Evolutionary conservation across 2,888 invertebrate genomes (phyloP), one percentile per base, ranked within the genome.

Genomic region (Cephus rjabovi): DNA sequence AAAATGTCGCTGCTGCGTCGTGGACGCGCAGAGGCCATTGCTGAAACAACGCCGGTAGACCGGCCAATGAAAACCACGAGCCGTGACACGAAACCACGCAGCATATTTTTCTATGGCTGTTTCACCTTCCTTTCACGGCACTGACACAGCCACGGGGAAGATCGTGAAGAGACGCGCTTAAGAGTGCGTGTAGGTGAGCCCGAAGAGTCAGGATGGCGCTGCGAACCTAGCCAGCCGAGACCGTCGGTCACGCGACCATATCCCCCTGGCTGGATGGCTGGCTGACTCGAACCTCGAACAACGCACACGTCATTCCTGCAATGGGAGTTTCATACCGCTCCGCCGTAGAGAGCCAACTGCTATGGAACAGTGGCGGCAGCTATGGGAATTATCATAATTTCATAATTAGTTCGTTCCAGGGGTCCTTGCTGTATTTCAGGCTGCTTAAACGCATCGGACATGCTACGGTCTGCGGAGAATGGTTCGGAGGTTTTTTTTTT

Each of bases 191-290:
- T 31, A 31, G 71, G 71, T 31, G 71, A 71, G 71, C 77, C 71
- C 81, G 78, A 83, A 81, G 79, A 83, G 81, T 81, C 83, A 83
- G 83, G 82, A 85, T 85, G 85, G 85, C 84, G 84, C 81, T 81
- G 81, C 81, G 81, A 75, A 76, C 79, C 83, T 85, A 83, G 85
- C 84, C 85, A 83, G 83, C 81, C 85, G 83, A 81, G 89, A 89
- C 90, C 88, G 87, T 82, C 86, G 87, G 89, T 90, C 90, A 90
- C 90, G 90, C 90, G 88, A 90, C 86, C 88, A 82, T 83, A 82
- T 84, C 82, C 82, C 82, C 81, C 80, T 79, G 34, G 23, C 31
- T 1, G 71, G 33, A 34, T 31, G 71, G 34, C 71, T 71, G 33
- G 71, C 71, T 34, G 71, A 34, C 71, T 31, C 71, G 71, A 34